phyloP scores from a whole-genome alignment of 2,113 vertebrate species.

The Saiga tatarica region DNA sequence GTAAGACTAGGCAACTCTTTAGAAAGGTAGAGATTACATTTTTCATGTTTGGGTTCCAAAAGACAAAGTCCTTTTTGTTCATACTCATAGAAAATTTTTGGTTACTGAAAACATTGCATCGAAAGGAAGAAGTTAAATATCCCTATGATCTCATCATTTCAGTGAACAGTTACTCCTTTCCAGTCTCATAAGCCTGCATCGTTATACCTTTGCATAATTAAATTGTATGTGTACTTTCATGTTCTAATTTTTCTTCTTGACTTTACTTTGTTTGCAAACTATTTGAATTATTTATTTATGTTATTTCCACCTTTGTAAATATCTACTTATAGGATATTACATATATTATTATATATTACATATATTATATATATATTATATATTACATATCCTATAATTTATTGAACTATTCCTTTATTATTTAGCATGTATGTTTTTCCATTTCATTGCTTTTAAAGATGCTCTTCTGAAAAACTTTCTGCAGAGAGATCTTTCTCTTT shows the following conservation, averaged over 20 bases:
- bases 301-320: background rate
- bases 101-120: background rate
- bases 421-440: background rate
- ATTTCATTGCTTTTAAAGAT: background rate
- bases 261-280: background rate
- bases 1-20: background rate
- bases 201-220: background rate
- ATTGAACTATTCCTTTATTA: background rate
- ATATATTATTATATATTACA: too few relatives aligned
- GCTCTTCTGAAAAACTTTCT: background rate
- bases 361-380: too few relatives aligned
- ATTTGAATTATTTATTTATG: background rate
- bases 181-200: background rate
- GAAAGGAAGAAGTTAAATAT: background rate
- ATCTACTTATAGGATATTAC: background rate
- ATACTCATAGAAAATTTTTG: background rate
- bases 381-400: background rate
- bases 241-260: background rate
- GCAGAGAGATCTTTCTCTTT: background rate
- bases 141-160: background rate
- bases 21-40: background rate
- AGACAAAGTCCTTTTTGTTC: background rate
- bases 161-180: background rate
- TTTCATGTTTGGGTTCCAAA: background rate
- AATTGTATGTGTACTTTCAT: background rate